Evolutionary conservation across 2,888 invertebrate genomes (phyloP), one percentile per base, ranked within the genome.

Genomic region (Brachylomia viminalis): DNA sequence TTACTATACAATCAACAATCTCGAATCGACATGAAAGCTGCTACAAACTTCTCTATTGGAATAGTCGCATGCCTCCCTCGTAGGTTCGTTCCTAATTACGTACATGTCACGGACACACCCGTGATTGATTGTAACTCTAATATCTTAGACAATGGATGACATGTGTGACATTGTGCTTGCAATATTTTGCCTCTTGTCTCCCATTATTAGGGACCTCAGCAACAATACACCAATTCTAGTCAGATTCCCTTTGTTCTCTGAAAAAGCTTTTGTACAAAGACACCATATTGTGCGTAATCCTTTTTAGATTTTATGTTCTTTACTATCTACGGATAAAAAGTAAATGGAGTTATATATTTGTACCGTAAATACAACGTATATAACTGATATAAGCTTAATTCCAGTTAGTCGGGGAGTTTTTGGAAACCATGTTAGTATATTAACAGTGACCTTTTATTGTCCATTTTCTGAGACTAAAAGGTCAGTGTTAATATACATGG

Each of bases 71-170:
- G 86, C 81, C 77, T 80, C 84, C 84, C 88, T 89, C 88, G 88
- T 89, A 90, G 91, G 92, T 89, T 91, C 87, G 88, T 88, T 93
- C 93, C 95, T 95, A 95, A 95, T 96, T 95, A 95, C 95, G 93
- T 84, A 92, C 92, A 93, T 94, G 96, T 96, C 96, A 95, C 92
- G 89, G 92, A 87, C 95, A 95, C 93, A 88, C 92, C 90, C 89
- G 95, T 96, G 96, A 96, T 96, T 95, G 95, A 96, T 96, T 94
- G 94, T 94, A 94, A 93, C 94, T 92, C 93, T 96, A 95, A 95
- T 95, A 95, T 94, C 93, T 92, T 90, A 92, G 94, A 95, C 95
- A 94, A 94, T 93, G 90, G 91, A 89, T 92, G 94, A 93, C 93
- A 92, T 92, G 91, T 92, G 92, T 91, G 91, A 93, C 93, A 91